These are phyloP conservation scores for Drosophila baimaii DNA, from an alignment of 1,140 invertebrate genomes.

Conservation along the genomic window DNA sequence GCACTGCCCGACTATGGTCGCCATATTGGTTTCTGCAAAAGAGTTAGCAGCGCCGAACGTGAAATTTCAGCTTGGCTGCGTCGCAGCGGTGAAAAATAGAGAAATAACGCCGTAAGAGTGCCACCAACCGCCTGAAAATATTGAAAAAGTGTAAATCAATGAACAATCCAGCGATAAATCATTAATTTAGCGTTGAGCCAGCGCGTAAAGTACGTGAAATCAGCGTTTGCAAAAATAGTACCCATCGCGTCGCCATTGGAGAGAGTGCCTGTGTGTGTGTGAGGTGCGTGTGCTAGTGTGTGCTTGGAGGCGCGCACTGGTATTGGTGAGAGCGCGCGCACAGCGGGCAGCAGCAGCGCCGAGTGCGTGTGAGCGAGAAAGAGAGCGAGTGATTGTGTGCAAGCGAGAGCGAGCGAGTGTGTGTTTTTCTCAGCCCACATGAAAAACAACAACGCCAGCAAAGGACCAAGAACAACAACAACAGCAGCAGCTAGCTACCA, in stretches of 20 bases:
- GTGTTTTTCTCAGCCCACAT: constrained; percentile 55
- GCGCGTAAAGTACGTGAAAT: constrained; percentile 54
- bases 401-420: constrained; percentile 44
- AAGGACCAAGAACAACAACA: constrained; percentile 47
- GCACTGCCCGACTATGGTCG: neutral
- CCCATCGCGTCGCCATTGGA: constrained; percentile 59
- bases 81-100: constrained; percentile 64
- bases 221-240: constrained; percentile 39
- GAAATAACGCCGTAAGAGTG: constrained; percentile 66
- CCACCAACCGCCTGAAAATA: constrained; percentile 48
- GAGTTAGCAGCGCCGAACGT: constrained; percentile 45
- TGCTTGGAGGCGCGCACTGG: constrained; percentile 21
- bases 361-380: constrained; percentile 18
- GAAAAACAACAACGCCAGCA: constrained; percentile 44
- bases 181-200: constrained; percentile 50
- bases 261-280: constrained; percentile 33
- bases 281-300: constrained; percentile 26
- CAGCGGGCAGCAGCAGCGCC: constrained; percentile 6
- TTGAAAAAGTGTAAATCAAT: constrained; percentile 67
- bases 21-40: constrained; percentile 50
- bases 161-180: constrained; percentile 61
- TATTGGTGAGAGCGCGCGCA: constrained; percentile 22
- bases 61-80: constrained; percentile 43
- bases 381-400: constrained; percentile 35
- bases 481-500: constrained; percentile 9